Evolutionary conservation across 2,888 invertebrate genomes (phyloP).

Genomic region (Lordiphosa fenestrarum): DNA sequence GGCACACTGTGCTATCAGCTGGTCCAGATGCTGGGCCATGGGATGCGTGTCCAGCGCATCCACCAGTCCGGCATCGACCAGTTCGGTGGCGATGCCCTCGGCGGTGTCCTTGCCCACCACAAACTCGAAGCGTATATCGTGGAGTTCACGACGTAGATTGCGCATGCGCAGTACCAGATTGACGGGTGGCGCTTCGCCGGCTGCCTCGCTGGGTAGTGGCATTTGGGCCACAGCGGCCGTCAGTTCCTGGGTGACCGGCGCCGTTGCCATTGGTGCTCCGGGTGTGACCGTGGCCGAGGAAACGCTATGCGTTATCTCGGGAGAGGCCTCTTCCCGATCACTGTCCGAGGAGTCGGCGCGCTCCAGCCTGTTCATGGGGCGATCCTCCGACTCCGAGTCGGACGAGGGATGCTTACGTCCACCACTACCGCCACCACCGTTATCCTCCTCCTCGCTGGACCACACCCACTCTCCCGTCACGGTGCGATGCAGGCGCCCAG

Average conservation of each 20-base stretch:
- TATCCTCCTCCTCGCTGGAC: slow-evolving; percentile 96
- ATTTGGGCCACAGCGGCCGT: slow-evolving; percentile 58
- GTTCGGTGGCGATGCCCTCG: slow-evolving; percentile 95
- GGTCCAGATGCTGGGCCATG: slow-evolving; percentile 96
- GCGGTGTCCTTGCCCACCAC: slow-evolving; percentile 93
- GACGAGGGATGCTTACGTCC: slow-evolving; percentile 81
- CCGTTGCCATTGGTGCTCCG: slow-evolving; percentile 8
- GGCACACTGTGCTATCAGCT: slow-evolving; percentile 88
- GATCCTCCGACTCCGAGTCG: slow-evolving; percentile 82
- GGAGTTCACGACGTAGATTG: slow-evolving; percentile 93
- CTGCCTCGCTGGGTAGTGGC: slow-evolving; percentile 49
- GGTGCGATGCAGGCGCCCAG: slow-evolving; percentile 92
- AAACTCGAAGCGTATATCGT: slow-evolving; percentile 99
- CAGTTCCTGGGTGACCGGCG: slow-evolving; percentile 55
- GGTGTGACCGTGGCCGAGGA: slow-evolving; percentile 64
- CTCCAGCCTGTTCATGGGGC: slow-evolving; percentile 84
- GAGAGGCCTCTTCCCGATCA: slow-evolving; percentile 81
- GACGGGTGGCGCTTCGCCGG: slow-evolving; percentile 82
- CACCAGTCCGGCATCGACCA: slow-evolving; percentile 96
- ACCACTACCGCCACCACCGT: slow-evolving; percentile 79
- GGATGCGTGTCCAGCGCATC: slow-evolving; percentile 94
- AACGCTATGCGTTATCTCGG: slow-evolving; percentile 78
- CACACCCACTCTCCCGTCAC: slow-evolving; percentile 99
- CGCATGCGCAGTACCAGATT: slow-evolving; percentile 94
- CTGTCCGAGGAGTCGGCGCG: slow-evolving; percentile 84